These are phyloP conservation scores for Fistularia tabacaria DNA, from an alignment of 2,797 vertebrate genomes.

Conservation along the genomic window DNA sequence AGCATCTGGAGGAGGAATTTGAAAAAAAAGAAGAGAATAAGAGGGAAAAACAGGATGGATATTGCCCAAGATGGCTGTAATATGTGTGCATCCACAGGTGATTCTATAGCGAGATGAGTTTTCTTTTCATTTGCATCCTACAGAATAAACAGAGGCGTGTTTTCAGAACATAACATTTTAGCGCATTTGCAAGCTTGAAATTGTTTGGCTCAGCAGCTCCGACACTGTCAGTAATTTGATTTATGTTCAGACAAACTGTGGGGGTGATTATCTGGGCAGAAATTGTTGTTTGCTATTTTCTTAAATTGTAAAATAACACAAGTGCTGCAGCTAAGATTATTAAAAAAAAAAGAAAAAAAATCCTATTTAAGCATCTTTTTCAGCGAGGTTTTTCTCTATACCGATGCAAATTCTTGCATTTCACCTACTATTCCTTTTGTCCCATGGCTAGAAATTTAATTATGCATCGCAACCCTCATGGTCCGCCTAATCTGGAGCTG, in stretches of 20 bases:
- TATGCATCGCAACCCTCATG: not conserved
- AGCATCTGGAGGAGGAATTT: not conserved
- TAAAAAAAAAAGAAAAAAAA: not conserved
- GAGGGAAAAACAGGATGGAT: not conserved
- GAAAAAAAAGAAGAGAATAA: conserved; percentile 7
- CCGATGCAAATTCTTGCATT: conserved; percentile 1
- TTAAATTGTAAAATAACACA: too few relatives aligned
- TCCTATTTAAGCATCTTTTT: not conserved
- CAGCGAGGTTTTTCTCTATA: not conserved
- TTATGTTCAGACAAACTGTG: not conserved
- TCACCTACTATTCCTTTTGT: not conserved
- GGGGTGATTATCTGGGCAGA: too few relatives aligned
- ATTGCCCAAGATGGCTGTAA: conserved; percentile 1
- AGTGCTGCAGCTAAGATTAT: too few relatives aligned
- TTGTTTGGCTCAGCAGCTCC: too few relatives aligned
- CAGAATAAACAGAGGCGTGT: not conserved
- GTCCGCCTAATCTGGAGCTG: not conserved
- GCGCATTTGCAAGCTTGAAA: too few relatives aligned
- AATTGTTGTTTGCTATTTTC: too few relatives aligned
- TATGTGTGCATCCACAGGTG: not conserved
- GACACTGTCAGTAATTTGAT: not conserved
- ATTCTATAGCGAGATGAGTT: not conserved
- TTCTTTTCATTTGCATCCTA: not conserved
- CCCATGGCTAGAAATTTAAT: not conserved
- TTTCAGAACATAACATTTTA: too few relatives aligned